Evolutionary conservation across 2,113 vertebrate genomes (phyloP).

Genomic region (Phycodurus eques): DNA sequence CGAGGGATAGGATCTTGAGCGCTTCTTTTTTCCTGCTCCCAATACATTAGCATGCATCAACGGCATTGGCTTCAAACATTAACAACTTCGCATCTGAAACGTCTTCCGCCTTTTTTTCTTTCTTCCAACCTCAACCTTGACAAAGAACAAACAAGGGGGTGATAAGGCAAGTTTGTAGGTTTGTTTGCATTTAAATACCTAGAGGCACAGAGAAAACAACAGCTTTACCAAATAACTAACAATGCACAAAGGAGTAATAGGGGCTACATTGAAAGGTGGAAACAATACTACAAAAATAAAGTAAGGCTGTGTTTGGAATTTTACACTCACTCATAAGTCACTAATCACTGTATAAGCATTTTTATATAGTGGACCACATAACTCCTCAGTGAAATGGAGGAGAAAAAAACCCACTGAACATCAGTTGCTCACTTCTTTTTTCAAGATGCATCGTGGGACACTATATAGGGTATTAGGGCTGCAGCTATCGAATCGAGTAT

Average conservation of each 20-base stretch:
- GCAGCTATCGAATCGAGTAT: too few species aligned
- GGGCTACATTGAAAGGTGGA: not conserved
- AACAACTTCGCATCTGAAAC: slow-evolving; percentile 95
- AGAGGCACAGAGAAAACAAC: slow-evolving; percentile 36
- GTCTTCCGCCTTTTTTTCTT: slow-evolving; percentile 97
- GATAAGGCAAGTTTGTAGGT: slow-evolving; percentile 85
- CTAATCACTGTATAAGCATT: too few species aligned
- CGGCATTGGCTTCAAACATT: slow-evolving; percentile 97
- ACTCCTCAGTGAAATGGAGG: too few species aligned
- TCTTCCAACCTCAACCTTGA: slow-evolving; percentile 98
- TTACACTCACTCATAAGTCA: too few species aligned
- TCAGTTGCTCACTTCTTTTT: too few species aligned
- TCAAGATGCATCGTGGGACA: too few species aligned
- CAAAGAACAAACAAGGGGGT: slow-evolving; percentile 98
- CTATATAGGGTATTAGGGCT: too few species aligned
- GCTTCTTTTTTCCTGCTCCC: slow-evolving; percentile 67
- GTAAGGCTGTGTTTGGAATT: too few species aligned
- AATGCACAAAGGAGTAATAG: slow-evolving; percentile 1
- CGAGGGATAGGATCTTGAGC: slow-evolving; percentile 83
- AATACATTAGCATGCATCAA: slow-evolving; percentile 98
- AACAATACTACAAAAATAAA: too few species aligned
- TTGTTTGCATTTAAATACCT: slow-evolving; percentile 31
- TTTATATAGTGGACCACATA: too few species aligned
- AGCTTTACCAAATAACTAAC: slow-evolving; percentile 15
- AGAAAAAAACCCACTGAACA: too few species aligned